These are phyloP conservation scores for Tolypeutes matacus DNA, from an alignment of 2,797 vertebrate species.

Conservation along the genomic window DNA sequence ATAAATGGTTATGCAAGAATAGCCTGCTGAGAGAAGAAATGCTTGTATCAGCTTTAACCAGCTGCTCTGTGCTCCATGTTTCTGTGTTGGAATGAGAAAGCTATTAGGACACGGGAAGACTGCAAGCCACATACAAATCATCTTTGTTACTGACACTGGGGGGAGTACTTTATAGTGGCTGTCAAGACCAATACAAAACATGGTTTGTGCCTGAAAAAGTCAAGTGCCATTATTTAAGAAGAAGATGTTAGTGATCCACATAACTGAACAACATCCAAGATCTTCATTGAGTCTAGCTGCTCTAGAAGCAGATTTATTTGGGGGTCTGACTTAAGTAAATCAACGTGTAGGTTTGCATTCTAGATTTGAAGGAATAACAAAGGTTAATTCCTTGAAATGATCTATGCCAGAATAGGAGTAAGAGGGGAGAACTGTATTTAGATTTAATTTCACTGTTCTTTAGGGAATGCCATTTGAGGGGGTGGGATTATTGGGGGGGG, in stretches of 20 bases:
- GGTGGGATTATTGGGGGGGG: conserved; percentile 87
- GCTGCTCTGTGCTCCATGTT: conserved; percentile 88
- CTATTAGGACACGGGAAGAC: conserved; percentile 91
- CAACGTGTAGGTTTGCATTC: conserved; percentile 84
- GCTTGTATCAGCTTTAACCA: conserved; percentile 91
- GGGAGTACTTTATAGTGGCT: conserved; percentile 94
- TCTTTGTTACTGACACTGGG: conserved; percentile 93
- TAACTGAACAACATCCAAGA: conserved; percentile 73
- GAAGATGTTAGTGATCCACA: conserved; percentile 84
- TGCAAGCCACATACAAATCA: conserved; percentile 93
- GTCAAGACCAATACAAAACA: conserved; percentile 91
- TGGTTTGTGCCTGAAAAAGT: conserved; percentile 87
- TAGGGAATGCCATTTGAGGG: conserved; percentile 89
- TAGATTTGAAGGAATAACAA: conserved; percentile 89
- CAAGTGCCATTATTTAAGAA: conserved; percentile 87
- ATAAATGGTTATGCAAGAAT: conserved; percentile 98
- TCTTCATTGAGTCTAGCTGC: conserved; percentile 80
- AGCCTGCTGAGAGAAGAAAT: conserved; percentile 95
- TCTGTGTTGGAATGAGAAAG: conserved; percentile 90
- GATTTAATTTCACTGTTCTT: conserved; percentile 92
- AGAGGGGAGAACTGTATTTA: conserved; percentile 88
- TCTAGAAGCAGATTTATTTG: conserved; percentile 82
- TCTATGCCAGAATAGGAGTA: conserved; percentile 89
- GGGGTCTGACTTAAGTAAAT: conserved; percentile 80
- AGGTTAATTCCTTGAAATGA: conserved; percentile 93